Percentiles rank a stretch among this genome's conserved stretches.
Conservation (phyloP, 2,888 invertebrate genomes). For the Dioctria rufipes region DNA sequence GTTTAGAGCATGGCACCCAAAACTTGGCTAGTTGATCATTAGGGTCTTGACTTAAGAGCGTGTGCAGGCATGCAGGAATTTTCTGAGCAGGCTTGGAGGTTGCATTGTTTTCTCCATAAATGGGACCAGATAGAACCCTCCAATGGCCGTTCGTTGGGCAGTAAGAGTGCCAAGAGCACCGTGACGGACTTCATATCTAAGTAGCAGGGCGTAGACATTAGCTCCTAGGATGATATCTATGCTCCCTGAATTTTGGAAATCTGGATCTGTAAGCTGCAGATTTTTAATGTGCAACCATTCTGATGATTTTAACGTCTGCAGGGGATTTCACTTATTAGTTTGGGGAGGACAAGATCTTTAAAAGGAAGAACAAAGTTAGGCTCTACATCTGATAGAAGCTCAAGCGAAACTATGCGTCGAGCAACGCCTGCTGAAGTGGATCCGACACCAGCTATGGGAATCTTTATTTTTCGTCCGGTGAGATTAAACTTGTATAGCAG, state of each 20-base stretch:
- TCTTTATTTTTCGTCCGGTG: not conserved
- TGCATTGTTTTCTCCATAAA: not conserved
- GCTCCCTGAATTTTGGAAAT: not conserved
- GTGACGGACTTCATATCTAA: no score
- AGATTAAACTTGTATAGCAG: not conserved
- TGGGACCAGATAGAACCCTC: conserved; percentile 7
- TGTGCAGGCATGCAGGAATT: no score
- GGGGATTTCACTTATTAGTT: no score
- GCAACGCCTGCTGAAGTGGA: not conserved
- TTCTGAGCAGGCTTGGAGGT: no score
- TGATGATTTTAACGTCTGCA: no score
- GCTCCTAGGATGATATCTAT: conserved; percentile 10
- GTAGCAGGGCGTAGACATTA: not conserved
- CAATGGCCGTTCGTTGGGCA: not conserved
- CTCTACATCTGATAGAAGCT: not conserved
- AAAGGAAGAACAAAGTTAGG: not conserved
- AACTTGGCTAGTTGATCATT: not conserved
- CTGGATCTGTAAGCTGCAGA: conserved; percentile 6
- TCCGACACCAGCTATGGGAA: not conserved
- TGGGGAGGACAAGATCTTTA: not conserved
- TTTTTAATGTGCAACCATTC: not conserved
- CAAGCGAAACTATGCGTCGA: not conserved
- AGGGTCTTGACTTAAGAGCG: not conserved
- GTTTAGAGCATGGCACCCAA: not conserved
- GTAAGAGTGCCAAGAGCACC: not conserved